Evolutionary conservation across 2,113 vertebrate species (phyloP).

Genomic region (Columba livia): DNA sequence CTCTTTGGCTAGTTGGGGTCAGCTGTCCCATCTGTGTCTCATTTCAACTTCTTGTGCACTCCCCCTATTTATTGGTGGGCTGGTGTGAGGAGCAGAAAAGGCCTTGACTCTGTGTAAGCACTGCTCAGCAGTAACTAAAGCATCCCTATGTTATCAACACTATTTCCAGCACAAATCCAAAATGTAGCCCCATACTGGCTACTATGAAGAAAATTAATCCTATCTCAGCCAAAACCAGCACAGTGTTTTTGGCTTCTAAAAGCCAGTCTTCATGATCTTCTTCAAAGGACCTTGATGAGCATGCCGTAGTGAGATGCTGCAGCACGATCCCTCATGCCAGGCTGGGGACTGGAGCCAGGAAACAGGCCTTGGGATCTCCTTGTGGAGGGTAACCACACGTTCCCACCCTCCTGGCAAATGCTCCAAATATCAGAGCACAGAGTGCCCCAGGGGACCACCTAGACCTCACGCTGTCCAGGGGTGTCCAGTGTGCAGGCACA

Average conservation of each 20-base stretch:
- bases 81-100: too few relatives aligned
- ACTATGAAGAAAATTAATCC: too few relatives aligned
- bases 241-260: background rate
- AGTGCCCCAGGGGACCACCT: background rate
- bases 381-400: background rate
- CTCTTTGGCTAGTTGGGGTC: too few relatives aligned
- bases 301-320: background rate
- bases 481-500: background rate
- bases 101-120: too few relatives aligned
- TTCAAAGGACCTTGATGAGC: background rate
- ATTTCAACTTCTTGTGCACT: too few relatives aligned
- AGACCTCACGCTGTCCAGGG: background rate
- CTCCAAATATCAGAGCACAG: background rate
- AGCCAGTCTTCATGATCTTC: background rate
- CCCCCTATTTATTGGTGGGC: too few relatives aligned
- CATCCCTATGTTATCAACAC: too few relatives aligned
- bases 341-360: background rate
- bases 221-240: too few relatives aligned
- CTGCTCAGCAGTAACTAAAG: too few relatives aligned
- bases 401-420: background rate
- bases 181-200: too few relatives aligned
- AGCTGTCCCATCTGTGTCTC: too few relatives aligned
- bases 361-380: accelerated
- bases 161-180: too few relatives aligned
- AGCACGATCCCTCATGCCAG: background rate